Percentiles rank a stretch among this genome's conserved stretches.
These are phyloP conservation scores for Meloidogyne hapla DNA, from an alignment of 1,140 invertebrate species.

Conservation along the genomic window DNA sequence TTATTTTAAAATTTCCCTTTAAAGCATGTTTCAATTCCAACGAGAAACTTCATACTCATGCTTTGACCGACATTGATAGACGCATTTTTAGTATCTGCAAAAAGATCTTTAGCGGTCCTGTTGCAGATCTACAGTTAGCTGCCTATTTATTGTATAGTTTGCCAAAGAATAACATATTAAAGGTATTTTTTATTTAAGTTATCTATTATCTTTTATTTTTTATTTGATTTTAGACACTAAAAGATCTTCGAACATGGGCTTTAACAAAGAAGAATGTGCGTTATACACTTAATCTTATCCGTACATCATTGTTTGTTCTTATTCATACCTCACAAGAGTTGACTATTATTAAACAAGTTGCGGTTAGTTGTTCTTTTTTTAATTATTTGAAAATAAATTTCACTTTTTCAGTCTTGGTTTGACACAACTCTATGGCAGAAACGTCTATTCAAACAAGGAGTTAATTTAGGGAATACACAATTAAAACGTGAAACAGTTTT, in stretches of 20 bases:
- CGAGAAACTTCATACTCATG: neutral
- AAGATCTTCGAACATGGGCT: conserved; percentile 30
- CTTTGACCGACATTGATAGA: neutral
- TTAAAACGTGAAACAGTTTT: conserved; percentile 26
- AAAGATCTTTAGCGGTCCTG: conserved; percentile 33
- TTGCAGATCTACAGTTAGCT: conserved; percentile 33
- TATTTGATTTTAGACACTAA: conserved; percentile 15
- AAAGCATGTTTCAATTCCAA: conserved; percentile 15
- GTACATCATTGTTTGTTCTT: conserved; percentile 26
- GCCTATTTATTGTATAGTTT: conserved; percentile 31
- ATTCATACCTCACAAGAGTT: conserved; percentile 15
- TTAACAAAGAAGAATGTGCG: conserved; percentile 30
- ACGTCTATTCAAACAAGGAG: conserved; percentile 17
- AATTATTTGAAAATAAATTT: conserved; percentile 7
- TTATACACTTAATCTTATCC: conserved; percentile 25
- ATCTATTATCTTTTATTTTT: neutral
- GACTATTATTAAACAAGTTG: conserved; percentile 15
- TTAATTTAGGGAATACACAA: conserved; percentile 17
- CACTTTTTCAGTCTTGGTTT: conserved; percentile 25
- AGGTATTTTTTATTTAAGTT: conserved; percentile 8
- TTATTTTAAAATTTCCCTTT: neutral
- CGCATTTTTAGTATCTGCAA: conserved; percentile 30
- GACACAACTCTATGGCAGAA: conserved; percentile 38
- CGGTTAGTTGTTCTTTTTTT: neutral
- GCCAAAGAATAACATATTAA: conserved; percentile 9